Evolutionary conservation across 2,113 vertebrate genomes (phyloP), one percentile per base, ranked within the genome.

Genomic region (Poecile atricapillus): DNA sequence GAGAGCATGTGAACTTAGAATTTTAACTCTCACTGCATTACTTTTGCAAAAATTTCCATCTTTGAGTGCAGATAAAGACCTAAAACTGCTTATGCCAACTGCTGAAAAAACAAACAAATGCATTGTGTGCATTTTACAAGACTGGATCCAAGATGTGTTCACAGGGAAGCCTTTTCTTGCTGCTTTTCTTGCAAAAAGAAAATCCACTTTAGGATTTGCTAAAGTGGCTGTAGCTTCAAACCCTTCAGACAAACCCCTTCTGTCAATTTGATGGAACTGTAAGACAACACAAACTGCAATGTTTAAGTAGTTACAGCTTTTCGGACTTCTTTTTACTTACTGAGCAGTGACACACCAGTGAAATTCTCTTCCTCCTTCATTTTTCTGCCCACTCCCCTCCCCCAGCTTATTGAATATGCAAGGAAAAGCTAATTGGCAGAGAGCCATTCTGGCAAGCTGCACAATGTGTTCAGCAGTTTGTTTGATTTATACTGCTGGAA

Each of bases 381-480:
- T 94, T 86, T 83, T 69, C 63, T 88, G 83, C 37, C 75, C 49
- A 14, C 41, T 59, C 56, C 77, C 75, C 63, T 79, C 71, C 82
- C 71, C 83, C 71, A 77, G 22, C 39, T 59, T 87, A 87, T 28
- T 92, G 86, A 96, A 95, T 96, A 96, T 85, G 82, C 95, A 96
- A 85, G 37, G 59, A 95, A 95, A 97, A 95, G 60, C 83, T 96
- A 44, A 81, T 95, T 98, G 97, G 97, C 97, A 93, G 87, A 65
- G 79, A 81, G 96, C 97, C 97, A 97, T 76, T 37, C 75, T 94
- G 89, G 92, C 94, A 97, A 91, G 91, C 94, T 92, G 60, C 52
- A n/a, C 41, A 65, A 89, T 90, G 23, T 85, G 91, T 97, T 93
- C 95, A 97, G 94, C 96, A 97, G 87, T 97, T 97, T 97, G 92